These are phyloP conservation scores for Hetaerina americana DNA, from an alignment of 1,140 invertebrate species.

Conservation along the genomic window DNA sequence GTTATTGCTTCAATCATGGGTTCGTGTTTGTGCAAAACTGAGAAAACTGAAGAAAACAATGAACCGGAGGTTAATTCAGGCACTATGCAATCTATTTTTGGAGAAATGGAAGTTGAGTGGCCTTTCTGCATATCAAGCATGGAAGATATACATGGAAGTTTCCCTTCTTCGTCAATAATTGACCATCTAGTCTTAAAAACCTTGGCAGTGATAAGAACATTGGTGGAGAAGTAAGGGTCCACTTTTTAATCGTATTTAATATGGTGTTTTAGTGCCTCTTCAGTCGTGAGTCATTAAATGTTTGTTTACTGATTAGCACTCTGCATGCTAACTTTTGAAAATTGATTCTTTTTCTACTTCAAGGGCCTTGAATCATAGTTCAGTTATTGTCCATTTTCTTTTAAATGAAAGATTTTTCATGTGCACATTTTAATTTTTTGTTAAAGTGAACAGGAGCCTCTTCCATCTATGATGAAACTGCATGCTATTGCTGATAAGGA, in stretches of 20 bases:
- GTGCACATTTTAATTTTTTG: conserved; percentile 11
- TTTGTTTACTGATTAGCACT: too few relatives aligned
- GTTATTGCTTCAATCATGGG: not conserved
- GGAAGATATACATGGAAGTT: not conserved
- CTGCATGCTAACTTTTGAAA: too few relatives aligned
- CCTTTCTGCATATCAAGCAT: not conserved
- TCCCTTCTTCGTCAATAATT: conserved; percentile 24
- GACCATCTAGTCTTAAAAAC: conserved; percentile 68
- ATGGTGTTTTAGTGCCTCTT: too few relatives aligned
- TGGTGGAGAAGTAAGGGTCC: conserved; percentile 65
- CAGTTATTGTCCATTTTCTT: too few relatives aligned
- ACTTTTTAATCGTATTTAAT: too few relatives aligned
- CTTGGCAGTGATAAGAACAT: conserved; percentile 57
- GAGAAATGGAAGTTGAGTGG: not conserved
- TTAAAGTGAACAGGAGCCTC: conserved; percentile 73
- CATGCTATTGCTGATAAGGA: conserved; percentile 81
- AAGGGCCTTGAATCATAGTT: too few relatives aligned
- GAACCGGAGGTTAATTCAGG: not conserved
- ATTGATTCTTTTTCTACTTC: too few relatives aligned
- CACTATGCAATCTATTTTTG: not conserved
- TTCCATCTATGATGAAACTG: conserved; percentile 64
- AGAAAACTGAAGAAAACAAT: not conserved
- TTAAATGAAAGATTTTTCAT: too few relatives aligned
- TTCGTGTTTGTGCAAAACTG: not conserved
- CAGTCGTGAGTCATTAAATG: too few relatives aligned